phyloP scores from a whole-genome alignment of 2,888 invertebrate species.

The Pristionchus mayeri region DNA sequence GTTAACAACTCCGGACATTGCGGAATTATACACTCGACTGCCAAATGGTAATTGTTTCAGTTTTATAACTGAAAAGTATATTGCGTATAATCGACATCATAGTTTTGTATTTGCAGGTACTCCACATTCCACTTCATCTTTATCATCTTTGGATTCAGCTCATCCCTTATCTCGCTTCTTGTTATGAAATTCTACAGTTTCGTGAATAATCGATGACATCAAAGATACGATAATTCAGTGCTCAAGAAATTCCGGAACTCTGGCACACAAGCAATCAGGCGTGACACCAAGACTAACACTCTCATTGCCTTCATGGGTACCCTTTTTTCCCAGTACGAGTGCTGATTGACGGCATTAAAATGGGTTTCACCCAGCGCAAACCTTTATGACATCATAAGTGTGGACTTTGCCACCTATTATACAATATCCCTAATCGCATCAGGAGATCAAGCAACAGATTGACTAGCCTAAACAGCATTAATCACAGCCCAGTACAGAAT shows the following conservation, averaged over 20 bases:
- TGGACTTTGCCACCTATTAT: no score
- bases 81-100: background rate
- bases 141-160: slow-evolving; percentile 59
- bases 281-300: slow-evolving; percentile 6
- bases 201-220: no score
- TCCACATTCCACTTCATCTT: slow-evolving; percentile 67
- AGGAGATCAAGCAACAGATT: no score
- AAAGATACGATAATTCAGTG: background rate
- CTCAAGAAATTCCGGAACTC: background rate
- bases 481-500: no score
- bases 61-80: background rate
- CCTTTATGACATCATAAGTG: no score
- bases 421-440: no score
- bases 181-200: slow-evolving; percentile 47
- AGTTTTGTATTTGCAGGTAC: slow-evolving; percentile 53
- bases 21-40: slow-evolving; percentile 66
- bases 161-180: slow-evolving; percentile 62
- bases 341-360: background rate
- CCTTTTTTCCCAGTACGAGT: background rate
- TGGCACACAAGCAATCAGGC: background rate
- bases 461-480: no score
- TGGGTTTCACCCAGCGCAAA: no score
- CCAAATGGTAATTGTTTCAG: slow-evolving; percentile 54
- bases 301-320: slow-evolving; percentile 37
- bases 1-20: slow-evolving; percentile 54